Conservation (phyloP, 2,888 invertebrate genomes). For the Spilosoma lubricipeda region DNA sequence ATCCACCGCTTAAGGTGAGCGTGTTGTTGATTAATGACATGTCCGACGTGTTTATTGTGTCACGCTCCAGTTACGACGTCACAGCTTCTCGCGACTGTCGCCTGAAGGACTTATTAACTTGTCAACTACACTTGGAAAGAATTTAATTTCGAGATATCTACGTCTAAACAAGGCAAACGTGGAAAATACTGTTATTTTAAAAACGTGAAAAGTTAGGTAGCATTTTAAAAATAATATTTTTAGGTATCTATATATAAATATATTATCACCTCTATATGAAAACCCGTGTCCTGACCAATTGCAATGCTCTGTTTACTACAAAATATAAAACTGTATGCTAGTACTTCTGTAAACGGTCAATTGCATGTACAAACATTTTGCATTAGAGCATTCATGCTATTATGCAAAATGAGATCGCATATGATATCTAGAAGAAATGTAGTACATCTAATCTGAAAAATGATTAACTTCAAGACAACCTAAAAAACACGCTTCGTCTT, state of each 20-base stretch:
- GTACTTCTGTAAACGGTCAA: no score
- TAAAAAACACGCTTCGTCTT: not conserved
- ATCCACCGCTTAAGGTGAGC: conserved; percentile 66
- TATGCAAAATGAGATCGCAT: not conserved
- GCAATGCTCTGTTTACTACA: no score
- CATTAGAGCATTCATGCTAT: no score
- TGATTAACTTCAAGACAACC: not conserved
- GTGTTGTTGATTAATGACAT: conserved; percentile 81
- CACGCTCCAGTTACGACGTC: conserved; percentile 50
- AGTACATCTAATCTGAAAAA: not conserved
- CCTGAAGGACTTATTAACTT: conserved; percentile 25
- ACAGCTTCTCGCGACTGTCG: conserved; percentile 22
- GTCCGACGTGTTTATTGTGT: conserved; percentile 80
- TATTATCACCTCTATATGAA: no score
- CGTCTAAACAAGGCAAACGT: not conserved
- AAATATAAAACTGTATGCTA: not conserved
- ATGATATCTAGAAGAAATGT: not conserved
- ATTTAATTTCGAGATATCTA: not conserved
- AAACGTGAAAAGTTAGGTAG: not conserved
- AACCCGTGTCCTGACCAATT: no score
- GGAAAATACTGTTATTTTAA: not conserved
- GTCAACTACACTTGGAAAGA: conserved; percentile 16
- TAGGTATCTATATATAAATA: no score
- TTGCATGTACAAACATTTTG: no score
- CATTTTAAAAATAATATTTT: not conserved